Base-by-base conservation (phyloP, 2,113 vertebrate species). In the Isichthys henryi region DNA sequence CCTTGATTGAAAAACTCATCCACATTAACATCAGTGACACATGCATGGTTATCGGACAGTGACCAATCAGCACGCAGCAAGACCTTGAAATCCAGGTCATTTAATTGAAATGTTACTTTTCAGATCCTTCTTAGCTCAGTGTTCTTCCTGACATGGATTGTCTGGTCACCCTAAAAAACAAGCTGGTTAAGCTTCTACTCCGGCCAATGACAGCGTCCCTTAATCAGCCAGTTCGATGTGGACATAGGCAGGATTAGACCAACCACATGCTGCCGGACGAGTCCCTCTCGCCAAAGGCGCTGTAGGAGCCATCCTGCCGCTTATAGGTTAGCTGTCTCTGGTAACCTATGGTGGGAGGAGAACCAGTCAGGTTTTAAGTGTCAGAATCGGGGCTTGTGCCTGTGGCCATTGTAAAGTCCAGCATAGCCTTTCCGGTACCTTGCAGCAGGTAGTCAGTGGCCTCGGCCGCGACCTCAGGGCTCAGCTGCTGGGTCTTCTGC, bases 241-340 rank as follows among this genome's bases (percentile, higher is more conserved):
- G 19, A 43, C 49, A 43, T 27, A n/a, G 74, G 21, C 9, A 70
- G 23, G 46, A 27, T 66, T 82, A 7, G 39, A 90, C 96, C 95
- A 93, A 98, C 98, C 98, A 99, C 97, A 98, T 99, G 91, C 98
- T 99, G 90, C 98, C 98, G 0, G 97, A 98, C 0, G 97, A 96
- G 91, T 99, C 98, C 92, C 96, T 96, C 92, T 99, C 97, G 91
- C 98, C 98, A 46, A 99, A 99, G 52, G 98, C 97, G 0, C 98
- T 99, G 94, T 98, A 99, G n/a, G 98, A 98, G 52, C 98, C 98
- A n/a, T 99, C 98, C 89, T 96, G 97, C 23, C 97, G 95, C 94
- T 95, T 98, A 95, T 98, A 99, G 94, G 97, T 98, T 93, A 99
- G 95, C 92, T 99, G 98, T 91, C 98, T 96, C 93, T 99, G 98